Base-by-base conservation (phyloP, 2,888 invertebrate species). In the Heliconius ethilla region DNA sequence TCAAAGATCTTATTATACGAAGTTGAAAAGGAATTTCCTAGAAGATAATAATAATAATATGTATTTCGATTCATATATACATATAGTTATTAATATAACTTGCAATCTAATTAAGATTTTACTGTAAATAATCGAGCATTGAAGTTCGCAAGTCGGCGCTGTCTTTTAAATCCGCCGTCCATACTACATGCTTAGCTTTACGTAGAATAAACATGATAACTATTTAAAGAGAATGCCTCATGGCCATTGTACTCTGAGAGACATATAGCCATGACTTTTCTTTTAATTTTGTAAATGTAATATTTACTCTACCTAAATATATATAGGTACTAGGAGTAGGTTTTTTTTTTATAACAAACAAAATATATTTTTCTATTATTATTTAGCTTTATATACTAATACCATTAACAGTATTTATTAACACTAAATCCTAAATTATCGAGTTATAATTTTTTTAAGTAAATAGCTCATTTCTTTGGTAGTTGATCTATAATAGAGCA, bases 401-500 rank as follows among this genome's bases (percentile, higher is more conserved):
- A 51, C 51, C 18, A 51, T 51, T 7, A 51, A 51, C 18, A 18
- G 51, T 51, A 51, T 18, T 45, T 51, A 51, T 18, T 45, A 45
- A 15, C 15, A 45, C 18, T 18, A 7, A 18, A 6, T 51, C 51
- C 51, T 51, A 51, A 18, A 18, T 51, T 7, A 18, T 18, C 51
- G 15, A 6, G 6, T 33, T 33, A 6, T 7, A 33, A 4, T 29
- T 51, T 51, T 51, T 18, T 51, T 18, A 18, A 18, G 4, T 18
- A 51, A 10, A 9, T 4, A n/a, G 18, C 5, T 25, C 27, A 11
- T 29, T 67, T 80, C 79, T 81, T 62, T 75, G 72, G 73, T 78
- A 40, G 76, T 77, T 89, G 84, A 80, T 92, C 92, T 91, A 84
- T 82, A 85, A 83, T 86, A 86, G 89, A 91, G 91, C 88, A 92